A percentile compares a stretch with the other conserved stretches of the same genome.
Conservation (phyloP, 2,797 vertebrate genomes). For the Peromyscus nudipes region DNA sequence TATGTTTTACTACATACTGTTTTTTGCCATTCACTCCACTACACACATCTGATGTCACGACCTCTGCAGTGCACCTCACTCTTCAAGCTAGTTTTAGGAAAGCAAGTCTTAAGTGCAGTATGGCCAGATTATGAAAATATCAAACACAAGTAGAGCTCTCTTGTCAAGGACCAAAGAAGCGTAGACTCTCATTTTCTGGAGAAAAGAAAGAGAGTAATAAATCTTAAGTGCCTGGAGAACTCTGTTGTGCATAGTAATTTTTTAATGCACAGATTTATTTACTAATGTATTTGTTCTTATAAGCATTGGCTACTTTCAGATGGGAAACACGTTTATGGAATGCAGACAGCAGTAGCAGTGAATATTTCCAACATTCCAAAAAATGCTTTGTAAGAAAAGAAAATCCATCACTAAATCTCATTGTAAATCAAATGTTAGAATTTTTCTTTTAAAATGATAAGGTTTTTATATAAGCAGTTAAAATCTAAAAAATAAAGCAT, state of each 20-base stretch:
- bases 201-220: neutral
- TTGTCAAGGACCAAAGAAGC: slow-evolving; percentile 46
- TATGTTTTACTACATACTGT: slow-evolving; percentile 85
- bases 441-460: neutral
- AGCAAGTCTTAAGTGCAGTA: slow-evolving; percentile 72
- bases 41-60: slow-evolving; percentile 79
- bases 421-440: neutral
- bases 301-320: neutral
- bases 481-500: neutral
- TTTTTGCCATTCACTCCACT: slow-evolving; percentile 85
- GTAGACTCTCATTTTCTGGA: slow-evolving; percentile 6
- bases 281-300: neutral
- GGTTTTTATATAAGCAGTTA: neutral
- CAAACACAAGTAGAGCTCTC: slow-evolving; percentile 68
- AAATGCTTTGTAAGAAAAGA: neutral
- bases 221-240: neutral
- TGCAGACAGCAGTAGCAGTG: neutral
- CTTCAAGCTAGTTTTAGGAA: slow-evolving; percentile 75
- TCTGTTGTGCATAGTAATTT: neutral
- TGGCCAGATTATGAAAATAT: slow-evolving; percentile 63
- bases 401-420: neutral
- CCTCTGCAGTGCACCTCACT: slow-evolving; percentile 80
- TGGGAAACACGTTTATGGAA: neutral
- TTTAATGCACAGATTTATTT: neutral
- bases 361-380: slow-evolving; percentile 20